Evolutionary conservation across 1,140 invertebrate species (phyloP).

Genomic region (Drosophila repletoides): DNA sequence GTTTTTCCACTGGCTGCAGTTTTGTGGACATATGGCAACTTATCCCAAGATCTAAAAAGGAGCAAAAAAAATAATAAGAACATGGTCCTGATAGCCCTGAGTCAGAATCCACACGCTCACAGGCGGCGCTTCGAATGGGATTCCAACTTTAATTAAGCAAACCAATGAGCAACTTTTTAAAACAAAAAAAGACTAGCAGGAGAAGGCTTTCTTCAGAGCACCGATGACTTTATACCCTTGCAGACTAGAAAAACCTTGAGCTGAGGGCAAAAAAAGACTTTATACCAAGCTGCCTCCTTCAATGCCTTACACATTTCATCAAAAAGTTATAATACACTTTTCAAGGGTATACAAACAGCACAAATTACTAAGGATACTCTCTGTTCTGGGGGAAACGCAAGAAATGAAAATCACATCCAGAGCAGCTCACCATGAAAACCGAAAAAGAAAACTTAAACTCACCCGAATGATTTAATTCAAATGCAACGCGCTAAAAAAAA

Average conservation of each 20-base stretch:
- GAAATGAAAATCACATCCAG: slow-evolving; percentile 20
- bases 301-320: no score
- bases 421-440: background rate
- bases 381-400: background rate
- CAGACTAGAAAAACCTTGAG: no score
- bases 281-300: no score
- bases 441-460: slow-evolving; percentile 18
- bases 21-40: slow-evolving; percentile 58
- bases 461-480: slow-evolving; percentile 59
- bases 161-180: slow-evolving; percentile 48
- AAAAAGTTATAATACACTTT: no score
- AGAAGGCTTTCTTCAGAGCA: no score
- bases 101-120: slow-evolving; percentile 13
- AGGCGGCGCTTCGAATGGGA: slow-evolving; percentile 2
- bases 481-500: slow-evolving; percentile 41
- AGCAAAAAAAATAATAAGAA: slow-evolving; percentile 13
- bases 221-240: no score
- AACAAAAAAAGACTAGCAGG: slow-evolving; percentile 9
- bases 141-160: slow-evolving; percentile 64
- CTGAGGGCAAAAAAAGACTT: slow-evolving; percentile 6
- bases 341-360: slow-evolving; percentile 4
- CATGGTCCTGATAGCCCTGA: slow-evolving; percentile 17
- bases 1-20: slow-evolving; percentile 30
- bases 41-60: slow-evolving; percentile 35
- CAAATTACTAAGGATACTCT: slow-evolving; percentile 17